A percentile compares a stretch with the other conserved stretches of the same genome.
These are phyloP conservation scores for Polyodon spathula DNA, from an alignment of 2,113 vertebrate species.

Conservation along the genomic window DNA sequence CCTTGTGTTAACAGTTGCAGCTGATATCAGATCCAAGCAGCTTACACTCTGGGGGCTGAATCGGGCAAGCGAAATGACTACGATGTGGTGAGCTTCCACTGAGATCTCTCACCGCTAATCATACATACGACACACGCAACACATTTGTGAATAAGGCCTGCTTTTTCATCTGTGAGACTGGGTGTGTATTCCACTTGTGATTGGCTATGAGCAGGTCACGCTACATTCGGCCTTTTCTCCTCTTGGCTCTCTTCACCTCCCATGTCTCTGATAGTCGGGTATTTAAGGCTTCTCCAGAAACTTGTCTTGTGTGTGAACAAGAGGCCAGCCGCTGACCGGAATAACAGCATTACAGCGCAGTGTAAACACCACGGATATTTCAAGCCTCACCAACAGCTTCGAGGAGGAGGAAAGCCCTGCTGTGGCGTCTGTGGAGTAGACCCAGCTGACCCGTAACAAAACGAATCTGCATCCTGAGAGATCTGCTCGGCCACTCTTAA, in stretches of 20 bases:
- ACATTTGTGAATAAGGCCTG: too few species aligned
- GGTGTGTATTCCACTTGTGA: too few species aligned
- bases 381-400: conserved; percentile 42
- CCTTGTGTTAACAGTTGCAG: not conserved
- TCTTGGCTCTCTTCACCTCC: too few species aligned
- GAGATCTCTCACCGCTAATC: too few species aligned
- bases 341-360: conserved; percentile 42
- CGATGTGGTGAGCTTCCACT: too few species aligned
- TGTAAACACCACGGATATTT: conserved; percentile 43
- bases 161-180: too few species aligned
- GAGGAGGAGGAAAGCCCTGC: conserved; percentile 26
- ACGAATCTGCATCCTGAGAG: not conserved
- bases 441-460: conserved; percentile 3
- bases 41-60: not conserved
- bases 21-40: conserved; percentile 29
- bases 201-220: too few species aligned
- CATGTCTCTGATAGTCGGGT: conserved; percentile 17
- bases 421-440: not conserved
- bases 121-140: too few species aligned
- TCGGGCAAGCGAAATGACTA: too few species aligned
- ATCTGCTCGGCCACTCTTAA: conserved; percentile 8
- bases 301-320: too few species aligned
- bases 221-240: too few species aligned
- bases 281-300: conserved; percentile 25
- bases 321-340: conserved; percentile 36